Evolutionary conservation across 2,113 vertebrate species (phyloP), one percentile per base, ranked within the genome.

Genomic region (Mugil cephalus): DNA sequence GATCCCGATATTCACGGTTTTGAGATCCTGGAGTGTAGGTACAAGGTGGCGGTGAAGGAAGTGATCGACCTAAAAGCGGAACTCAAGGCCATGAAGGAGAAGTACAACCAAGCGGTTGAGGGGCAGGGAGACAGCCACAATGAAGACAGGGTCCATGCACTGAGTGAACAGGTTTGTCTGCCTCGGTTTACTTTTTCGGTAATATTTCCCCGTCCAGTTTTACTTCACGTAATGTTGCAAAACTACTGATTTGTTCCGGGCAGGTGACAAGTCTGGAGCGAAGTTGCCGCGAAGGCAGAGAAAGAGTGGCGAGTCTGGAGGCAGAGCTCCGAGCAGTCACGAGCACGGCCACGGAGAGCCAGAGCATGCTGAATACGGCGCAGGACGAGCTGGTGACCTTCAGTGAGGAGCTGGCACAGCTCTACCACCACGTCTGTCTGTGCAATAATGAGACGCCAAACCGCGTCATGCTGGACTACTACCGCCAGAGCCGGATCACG

Each of bases 361-460:
- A 98, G 48, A 92, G 93, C 59, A 96, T 96, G 85, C 95, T 99
- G 78, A 98, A 97, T 35, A 84, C 95, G 0, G 98, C 98, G 38
- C 98, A 99, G 88, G 98, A 99, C 0, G 98, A 99, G 89, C 85
- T 99, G 88, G 97, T 98, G 42, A 98, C 97, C 0, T 99, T 99
- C 61, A 99, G 98, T 0, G 98, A 99, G 88, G 98, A 99, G 48
- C 89, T 99, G 52, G 98, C 98, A 0, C 98, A 99, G 94, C 97
- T 99, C 12, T 99, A 99, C 86, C 98, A 99, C 87, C 98, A 99
- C 0, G 98, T 99, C 38, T 98, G 98, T 89, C 89, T 99, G 73
- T 99, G 98, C 93, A 99, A 99, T 86, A 99, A 99, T 0, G 97
- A 99, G 92, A 99, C 97, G 0, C 98, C 98, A 1, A 99, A 98